Evolutionary conservation across 2,113 vertebrate genomes (phyloP).

Genomic region (Atherinomorus stipes): DNA sequence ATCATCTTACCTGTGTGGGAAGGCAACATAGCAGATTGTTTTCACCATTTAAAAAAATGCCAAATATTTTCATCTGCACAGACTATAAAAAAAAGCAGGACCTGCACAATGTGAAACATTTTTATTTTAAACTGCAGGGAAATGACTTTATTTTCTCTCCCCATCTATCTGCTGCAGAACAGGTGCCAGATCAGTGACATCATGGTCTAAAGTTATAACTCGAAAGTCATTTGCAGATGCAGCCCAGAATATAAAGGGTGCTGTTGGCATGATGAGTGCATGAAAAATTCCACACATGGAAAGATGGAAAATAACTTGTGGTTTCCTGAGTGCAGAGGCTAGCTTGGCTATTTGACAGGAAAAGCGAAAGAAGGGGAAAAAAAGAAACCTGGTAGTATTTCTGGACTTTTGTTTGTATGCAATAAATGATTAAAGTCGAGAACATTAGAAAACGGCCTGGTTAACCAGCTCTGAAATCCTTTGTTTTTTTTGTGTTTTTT

Average conservation of each 20-base stretch:
- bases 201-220: conserved; percentile 77
- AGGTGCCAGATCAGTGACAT: conserved; percentile 77
- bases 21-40: background rate
- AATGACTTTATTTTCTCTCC: conserved; percentile 40
- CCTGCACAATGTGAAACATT: conserved; percentile 20
- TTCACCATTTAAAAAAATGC: conserved; percentile 23
- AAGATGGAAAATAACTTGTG: conserved; percentile 82
- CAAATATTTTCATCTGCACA: conserved; percentile 27
- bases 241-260: conserved; percentile 66
- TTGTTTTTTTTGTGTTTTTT: conserved; percentile 22
- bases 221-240: conserved; percentile 65
- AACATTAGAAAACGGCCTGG: conserved; percentile 55
- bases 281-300: conserved; percentile 83
- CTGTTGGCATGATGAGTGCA: conserved; percentile 71
- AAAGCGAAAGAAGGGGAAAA: conserved; percentile 17
- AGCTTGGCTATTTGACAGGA: conserved; percentile 68
- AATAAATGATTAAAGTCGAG: conserved; percentile 71
- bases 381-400: conserved; percentile 53
- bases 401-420: conserved; percentile 62
- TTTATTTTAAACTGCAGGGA: conserved; percentile 26
- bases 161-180: conserved; percentile 19
- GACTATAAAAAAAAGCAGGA: conserved; percentile 18
- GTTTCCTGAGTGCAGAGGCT: conserved; percentile 79
- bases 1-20: too few species aligned
- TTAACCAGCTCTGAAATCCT: conserved; percentile 44